These are phyloP conservation scores for Rhombomys opimus DNA, from an alignment of 2,113 vertebrate genomes.

Conservation along the genomic window DNA sequence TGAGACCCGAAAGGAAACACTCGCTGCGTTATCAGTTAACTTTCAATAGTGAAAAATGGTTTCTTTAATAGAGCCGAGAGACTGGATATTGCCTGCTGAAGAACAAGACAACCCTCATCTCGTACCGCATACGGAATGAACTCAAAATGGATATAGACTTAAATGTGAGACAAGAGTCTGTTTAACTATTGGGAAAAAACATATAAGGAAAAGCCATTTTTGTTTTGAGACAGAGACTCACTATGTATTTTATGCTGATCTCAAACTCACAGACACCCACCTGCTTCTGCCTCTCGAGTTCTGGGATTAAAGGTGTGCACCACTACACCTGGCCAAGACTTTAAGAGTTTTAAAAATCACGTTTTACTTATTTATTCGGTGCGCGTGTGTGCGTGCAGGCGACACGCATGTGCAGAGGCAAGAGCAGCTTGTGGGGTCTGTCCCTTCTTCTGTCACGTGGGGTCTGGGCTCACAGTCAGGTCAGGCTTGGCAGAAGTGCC, in stretches of 20 bases:
- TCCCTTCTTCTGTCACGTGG: not conserved
- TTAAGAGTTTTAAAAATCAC: not conserved
- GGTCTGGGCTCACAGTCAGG: not conserved
- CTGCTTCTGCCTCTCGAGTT: not conserved
- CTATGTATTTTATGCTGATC: not conserved
- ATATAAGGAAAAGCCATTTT: not conserved
- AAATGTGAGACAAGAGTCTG: not conserved
- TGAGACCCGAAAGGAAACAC: not conserved
- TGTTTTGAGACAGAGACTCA: too few species aligned
- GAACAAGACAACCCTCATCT: not conserved
- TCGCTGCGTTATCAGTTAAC: not conserved
- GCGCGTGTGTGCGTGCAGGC: not conserved
- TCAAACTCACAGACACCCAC: not conserved
- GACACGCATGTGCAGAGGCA: not conserved
- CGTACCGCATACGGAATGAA: not conserved
- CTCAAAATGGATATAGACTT: not conserved
- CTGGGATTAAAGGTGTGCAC: not conserved
- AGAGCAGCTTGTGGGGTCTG: not conserved
- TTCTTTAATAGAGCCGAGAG: not conserved
- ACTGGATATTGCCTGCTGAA: not conserved
- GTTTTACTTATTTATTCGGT: not conserved
- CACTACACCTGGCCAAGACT: not conserved
- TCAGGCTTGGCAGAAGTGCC: not conserved
- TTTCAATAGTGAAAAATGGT: not conserved
- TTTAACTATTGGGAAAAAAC: not conserved